Percentiles rank a stretch among this genome's conserved stretches.
Evolutionary conservation across 2,888 invertebrate genomes (phyloP).

Genomic region (Ophion obscuratus): DNA sequence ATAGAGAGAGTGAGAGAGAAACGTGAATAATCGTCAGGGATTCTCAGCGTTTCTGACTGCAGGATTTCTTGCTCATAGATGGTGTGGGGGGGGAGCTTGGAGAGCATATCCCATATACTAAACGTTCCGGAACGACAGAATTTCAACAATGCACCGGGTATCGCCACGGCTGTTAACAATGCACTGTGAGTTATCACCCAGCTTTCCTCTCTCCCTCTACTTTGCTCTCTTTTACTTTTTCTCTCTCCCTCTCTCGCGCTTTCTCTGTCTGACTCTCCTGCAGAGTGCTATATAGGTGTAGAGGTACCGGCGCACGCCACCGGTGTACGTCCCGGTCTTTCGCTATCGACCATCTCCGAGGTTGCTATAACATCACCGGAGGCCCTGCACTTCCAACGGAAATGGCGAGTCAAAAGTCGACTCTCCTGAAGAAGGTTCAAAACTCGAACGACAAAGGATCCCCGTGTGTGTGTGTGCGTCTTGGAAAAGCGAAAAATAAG

Average conservation of each 20-base stretch:
- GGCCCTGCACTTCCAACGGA: slow-evolving; percentile 40
- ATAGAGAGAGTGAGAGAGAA: slow-evolving; percentile 29
- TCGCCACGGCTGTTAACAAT: slow-evolving; percentile 71
- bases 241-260: not conserved
- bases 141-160: slow-evolving; percentile 70
- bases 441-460: not conserved
- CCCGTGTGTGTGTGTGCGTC: not conserved
- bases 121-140: slow-evolving; percentile 70
- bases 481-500: not conserved
- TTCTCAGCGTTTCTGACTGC: slow-evolving; percentile 65
- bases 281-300: not conserved
- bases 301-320: slow-evolving; percentile 52
- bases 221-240: slow-evolving; percentile 39
- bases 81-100: slow-evolving; percentile 8
- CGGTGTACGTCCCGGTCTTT: slow-evolving; percentile 47
- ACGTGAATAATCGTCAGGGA: slow-evolving; percentile 60
- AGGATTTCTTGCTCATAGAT: slow-evolving; percentile 58
- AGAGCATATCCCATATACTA: slow-evolving; percentile 58
- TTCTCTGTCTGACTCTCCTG: not conserved
- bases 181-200: slow-evolving; percentile 70
- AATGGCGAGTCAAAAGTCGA: slow-evolving; percentile 40
- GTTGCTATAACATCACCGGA: slow-evolving; percentile 31
- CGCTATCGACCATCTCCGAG: slow-evolving; percentile 65
- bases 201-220: slow-evolving; percentile 30
- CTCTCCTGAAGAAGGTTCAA: slow-evolving; percentile 10